Conservation (phyloP, 2,797 vertebrate genomes). For the Apogon hyalosoma region DNA sequence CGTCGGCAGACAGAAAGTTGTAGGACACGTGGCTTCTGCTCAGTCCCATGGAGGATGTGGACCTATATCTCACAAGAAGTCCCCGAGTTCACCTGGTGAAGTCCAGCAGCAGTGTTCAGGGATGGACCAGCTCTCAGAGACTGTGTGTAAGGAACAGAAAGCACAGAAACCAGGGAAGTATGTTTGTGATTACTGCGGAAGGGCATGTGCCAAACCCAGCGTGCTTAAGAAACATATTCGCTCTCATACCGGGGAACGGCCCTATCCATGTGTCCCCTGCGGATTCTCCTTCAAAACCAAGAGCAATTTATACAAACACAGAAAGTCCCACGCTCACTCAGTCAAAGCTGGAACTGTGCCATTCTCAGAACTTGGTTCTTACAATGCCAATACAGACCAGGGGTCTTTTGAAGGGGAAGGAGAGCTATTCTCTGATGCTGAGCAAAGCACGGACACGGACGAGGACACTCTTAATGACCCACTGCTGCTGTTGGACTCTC, state of each 20-base stretch:
- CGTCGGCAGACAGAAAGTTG: slow-evolving; percentile 59
- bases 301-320: slow-evolving; percentile 99
- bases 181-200: slow-evolving; percentile 97
- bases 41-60: slow-evolving; percentile 82
- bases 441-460: slow-evolving; percentile 97
- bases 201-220: slow-evolving; percentile 99
- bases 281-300: slow-evolving; percentile 99
- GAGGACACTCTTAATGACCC: slow-evolving; percentile 92
- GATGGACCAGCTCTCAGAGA: slow-evolving; percentile 87
- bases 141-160: slow-evolving; percentile 91
- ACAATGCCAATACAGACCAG: slow-evolving; percentile 89
- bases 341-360: slow-evolving; percentile 95
- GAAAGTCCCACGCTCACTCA: slow-evolving; percentile 97
- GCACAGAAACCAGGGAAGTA: slow-evolving; percentile 96
- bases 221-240: slow-evolving; percentile 99
- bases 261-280: slow-evolving; percentile 96
- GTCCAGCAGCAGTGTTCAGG: slow-evolving; percentile 90
- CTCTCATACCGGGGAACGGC: slow-evolving; percentile 97
- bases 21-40: slow-evolving; percentile 40
- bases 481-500: slow-evolving; percentile 80
- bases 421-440: slow-evolving; percentile 95
- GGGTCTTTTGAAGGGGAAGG: slow-evolving; percentile 92
- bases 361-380: slow-evolving; percentile 91
- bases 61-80: slow-evolving; percentile 88
- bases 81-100: slow-evolving; percentile 84